Conservation (phyloP, 1,140 invertebrate genomes). For the Pseudomyrmex gracilis region DNA sequence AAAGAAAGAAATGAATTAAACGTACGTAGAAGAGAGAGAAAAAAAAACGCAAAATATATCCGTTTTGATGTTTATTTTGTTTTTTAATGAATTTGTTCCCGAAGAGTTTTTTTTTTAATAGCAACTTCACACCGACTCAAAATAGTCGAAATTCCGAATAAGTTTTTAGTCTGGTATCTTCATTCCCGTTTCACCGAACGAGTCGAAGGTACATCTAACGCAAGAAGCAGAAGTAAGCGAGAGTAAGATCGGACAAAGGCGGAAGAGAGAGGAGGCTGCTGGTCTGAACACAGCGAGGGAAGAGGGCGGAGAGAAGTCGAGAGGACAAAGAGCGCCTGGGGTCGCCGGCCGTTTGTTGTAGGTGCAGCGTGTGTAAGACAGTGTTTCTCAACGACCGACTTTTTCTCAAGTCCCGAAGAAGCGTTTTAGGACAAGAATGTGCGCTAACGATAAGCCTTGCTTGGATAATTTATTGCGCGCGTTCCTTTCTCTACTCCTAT, state of each 20-base stretch:
- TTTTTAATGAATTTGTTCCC: no score
- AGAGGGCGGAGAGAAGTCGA: constrained; percentile 49
- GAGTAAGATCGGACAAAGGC: constrained; percentile 53
- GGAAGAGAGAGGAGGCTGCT: constrained; percentile 32
- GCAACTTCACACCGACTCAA: no score
- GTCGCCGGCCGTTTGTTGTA: constrained; percentile 77
- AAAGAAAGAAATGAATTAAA: no score
- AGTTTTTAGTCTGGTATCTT: constrained; percentile 32
- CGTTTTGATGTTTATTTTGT: no score
- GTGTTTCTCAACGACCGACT: constrained; percentile 49
- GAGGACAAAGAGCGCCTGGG: constrained; percentile 75
- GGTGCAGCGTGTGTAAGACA: constrained; percentile 70
- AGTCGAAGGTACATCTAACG: constrained; percentile 31
- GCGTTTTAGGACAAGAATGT: not conserved
- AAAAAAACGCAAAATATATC: no score
- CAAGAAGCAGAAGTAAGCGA: constrained; percentile 44
- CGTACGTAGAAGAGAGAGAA: no score
- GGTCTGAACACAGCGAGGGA: not conserved
- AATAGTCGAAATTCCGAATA: constrained; percentile 39
- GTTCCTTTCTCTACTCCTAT: not conserved
- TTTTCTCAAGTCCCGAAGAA: not conserved
- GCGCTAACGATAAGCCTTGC: not conserved
- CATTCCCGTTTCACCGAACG: constrained; percentile 9
- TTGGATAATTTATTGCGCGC: no score
- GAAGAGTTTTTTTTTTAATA: constrained; percentile 9